Evolutionary conservation across 1,140 invertebrate species (phyloP), one percentile per base, ranked within the genome.

Genomic region (Orius laevigatus): DNA sequence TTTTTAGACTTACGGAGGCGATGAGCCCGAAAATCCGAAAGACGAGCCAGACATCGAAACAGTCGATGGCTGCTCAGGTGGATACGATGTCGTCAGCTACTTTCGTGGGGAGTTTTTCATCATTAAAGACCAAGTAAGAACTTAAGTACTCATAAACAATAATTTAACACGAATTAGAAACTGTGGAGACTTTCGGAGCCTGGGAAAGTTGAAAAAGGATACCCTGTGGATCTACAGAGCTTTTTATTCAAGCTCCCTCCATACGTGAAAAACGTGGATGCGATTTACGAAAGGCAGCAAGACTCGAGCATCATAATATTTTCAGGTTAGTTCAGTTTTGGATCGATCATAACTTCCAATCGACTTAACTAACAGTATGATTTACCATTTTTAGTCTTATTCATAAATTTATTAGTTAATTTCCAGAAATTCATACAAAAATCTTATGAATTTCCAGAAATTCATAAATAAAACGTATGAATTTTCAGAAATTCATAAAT

Each of bases 261-360:
- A 14, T 51, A 69, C 34, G 57, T 84, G 2, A 66, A 64, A 20
- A 66, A 67, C 53, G 71, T 88, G 14, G 79, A 84, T 63, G 82
- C 84, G 8, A 75, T 78, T 11, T 88, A 84, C 58, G 75, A 88
- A 63, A 70, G 75, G 52, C 56, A 64, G 6, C 62, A 59, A 10
- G 78, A 85, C 60, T 71, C 73, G n/a, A 73, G 74, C 54, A 78
- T 87, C 53, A 64, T 84, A 10, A 72, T 88, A 57, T 87, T 88
- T 61, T 70, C 70, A 59, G 82, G 82, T 78, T 64, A 59, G 55
- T 14, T 14, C 10, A 8, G 12, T 31, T 49, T 25, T 25, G 25
- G 25, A n/a, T n/a, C n/a, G 25, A 25, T 25, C 25, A 25, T 25
- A 25, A n/a, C n/a, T n/a, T n/a, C n/a, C n/a, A n/a, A n/a, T n/a